These are phyloP conservation scores for Scrobipalpa atriplicella DNA, from an alignment of 2,888 invertebrate species.

Conservation along the genomic window DNA sequence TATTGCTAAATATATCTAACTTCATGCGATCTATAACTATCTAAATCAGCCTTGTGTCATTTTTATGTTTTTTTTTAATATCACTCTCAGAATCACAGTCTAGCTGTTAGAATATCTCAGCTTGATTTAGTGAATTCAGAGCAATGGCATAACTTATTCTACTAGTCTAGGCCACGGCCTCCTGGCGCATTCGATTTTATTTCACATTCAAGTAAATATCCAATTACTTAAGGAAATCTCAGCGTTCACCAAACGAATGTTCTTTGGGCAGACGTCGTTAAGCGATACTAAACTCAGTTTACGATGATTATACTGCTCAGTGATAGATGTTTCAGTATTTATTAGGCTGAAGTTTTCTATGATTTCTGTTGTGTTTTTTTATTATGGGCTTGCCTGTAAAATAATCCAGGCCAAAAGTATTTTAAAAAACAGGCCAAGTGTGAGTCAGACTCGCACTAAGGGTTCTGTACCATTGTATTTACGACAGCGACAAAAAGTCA, in stretches of 20 bases:
- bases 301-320: conserved; percentile 14
- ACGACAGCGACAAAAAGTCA: too few relatives aligned
- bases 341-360: not conserved
- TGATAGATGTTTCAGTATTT: not conserved
- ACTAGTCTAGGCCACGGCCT: not conserved
- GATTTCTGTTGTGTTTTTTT: not conserved
- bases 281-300: conserved; percentile 44
- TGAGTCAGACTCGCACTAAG: too few relatives aligned
- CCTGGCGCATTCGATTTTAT: conserved; percentile 57
- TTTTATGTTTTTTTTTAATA: too few relatives aligned
- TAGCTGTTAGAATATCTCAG: too few relatives aligned
- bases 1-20: too few relatives aligned
- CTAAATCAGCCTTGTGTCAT: too few relatives aligned
- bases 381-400: too few relatives aligned
- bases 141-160: not conserved
- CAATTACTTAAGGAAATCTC: conserved; percentile 68
- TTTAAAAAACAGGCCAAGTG: too few relatives aligned
- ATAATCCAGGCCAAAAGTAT: too few relatives aligned
- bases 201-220: conserved; percentile 62
- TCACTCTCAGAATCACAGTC: too few relatives aligned
- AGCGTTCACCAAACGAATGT: conserved; percentile 40
- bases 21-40: too few relatives aligned
- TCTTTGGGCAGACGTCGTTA: conserved; percentile 49
- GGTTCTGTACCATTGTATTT: too few relatives aligned
- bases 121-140: not conserved